Conservation (phyloP, 2,113 vertebrate species). For the Fulmarus glacialis region DNA sequence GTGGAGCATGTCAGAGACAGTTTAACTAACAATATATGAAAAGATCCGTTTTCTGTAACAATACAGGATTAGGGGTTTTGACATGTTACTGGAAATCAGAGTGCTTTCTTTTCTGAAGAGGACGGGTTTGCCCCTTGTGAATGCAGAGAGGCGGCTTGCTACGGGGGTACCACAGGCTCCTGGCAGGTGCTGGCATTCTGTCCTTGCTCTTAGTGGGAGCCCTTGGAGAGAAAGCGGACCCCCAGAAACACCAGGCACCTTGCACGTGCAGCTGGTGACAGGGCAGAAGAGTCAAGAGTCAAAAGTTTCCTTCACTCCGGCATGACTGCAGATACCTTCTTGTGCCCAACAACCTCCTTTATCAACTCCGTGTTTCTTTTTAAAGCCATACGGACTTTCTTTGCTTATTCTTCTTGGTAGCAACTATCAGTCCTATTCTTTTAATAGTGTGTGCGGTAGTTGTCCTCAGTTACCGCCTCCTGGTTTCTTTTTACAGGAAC, state of each 20-base stretch:
- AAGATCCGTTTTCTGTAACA: background rate
- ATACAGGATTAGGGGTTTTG: background rate
- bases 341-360: background rate
- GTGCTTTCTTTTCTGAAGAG: background rate
- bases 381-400: background rate
- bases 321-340: background rate
- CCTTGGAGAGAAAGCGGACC: no score
- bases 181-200: background rate
- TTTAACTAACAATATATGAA: background rate
- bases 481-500: background rate
- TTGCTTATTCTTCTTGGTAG: background rate
- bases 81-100: background rate
- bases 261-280: background rate
- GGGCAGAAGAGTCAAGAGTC: background rate
- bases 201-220: background rate
- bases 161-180: no score
- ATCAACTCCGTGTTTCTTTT: background rate
- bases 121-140: background rate
- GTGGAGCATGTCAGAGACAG: background rate
- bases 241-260: no score
- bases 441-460: rapidly evolving
- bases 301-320: no score
- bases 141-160: rapidly evolving
- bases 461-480: background rate
- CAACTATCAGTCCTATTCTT: background rate